Conservation (phyloP, 2,113 vertebrate genomes). For the Myotis brandtii region DNA sequence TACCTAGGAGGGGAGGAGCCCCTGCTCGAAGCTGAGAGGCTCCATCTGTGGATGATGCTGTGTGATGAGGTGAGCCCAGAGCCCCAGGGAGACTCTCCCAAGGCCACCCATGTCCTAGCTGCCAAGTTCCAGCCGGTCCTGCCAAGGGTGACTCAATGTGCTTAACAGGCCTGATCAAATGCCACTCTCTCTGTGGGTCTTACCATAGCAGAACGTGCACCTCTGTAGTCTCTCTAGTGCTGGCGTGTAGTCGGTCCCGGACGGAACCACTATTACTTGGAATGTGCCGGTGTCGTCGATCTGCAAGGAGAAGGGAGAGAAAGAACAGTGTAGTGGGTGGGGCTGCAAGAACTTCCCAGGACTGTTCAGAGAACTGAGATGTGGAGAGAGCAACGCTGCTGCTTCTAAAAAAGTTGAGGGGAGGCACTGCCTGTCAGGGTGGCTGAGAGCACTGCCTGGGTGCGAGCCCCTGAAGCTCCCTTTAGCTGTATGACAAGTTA, state of each 20-base stretch:
- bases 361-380: not conserved
- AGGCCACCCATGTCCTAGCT: not conserved
- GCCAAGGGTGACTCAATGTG: not conserved
- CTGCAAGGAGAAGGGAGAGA: slow-evolving; percentile 65
- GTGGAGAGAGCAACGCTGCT: not conserved
- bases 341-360: not conserved
- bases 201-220: slow-evolving; percentile 86
- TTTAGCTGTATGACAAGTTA: not conserved
- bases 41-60: not conserved
- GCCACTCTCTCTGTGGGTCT: slow-evolving; percentile 33
- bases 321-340: not conserved
- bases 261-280: slow-evolving; percentile 74
- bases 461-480: not conserved
- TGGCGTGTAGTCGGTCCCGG: not conserved
- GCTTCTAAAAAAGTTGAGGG: not conserved
- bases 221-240: slow-evolving; percentile 61
- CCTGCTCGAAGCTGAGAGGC: not conserved
- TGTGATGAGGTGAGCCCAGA: not conserved
- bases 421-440: not conserved
- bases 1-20: not conserved
- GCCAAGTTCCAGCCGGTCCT: not conserved
- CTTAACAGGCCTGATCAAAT: not conserved
- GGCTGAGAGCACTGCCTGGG: not conserved
- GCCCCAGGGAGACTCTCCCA: not conserved
- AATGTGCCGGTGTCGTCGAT: slow-evolving; percentile 81